These are phyloP conservation scores for Salminus brasiliensis DNA, from an alignment of 2,113 vertebrate genomes.

Conservation along the genomic window DNA sequence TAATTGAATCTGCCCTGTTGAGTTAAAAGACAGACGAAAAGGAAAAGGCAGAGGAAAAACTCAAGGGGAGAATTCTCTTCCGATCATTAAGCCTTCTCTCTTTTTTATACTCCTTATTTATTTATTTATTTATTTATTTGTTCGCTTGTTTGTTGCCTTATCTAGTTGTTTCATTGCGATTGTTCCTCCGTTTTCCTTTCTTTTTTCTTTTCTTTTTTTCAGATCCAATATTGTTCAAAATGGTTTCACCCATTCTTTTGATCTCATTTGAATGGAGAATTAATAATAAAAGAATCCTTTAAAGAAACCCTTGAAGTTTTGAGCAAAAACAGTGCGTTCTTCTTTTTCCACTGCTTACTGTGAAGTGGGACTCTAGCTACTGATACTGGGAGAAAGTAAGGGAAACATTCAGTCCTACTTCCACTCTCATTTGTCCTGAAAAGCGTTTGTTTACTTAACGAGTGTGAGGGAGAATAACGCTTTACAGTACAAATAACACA, in stretches of 20 bases:
- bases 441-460: not conserved
- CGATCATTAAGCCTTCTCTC: conserved; percentile 66
- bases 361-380: conserved; percentile 57
- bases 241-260: conserved; percentile 76
- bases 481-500: conserved; percentile 41
- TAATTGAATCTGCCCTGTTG: conserved; percentile 70
- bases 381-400: not conserved
- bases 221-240: conserved; percentile 72
- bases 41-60: conserved; percentile 60
- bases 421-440: not conserved
- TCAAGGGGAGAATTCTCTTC: conserved; percentile 50
- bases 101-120: no score
- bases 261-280: conserved; percentile 75
- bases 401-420: conserved; percentile 17
- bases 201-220: conserved; percentile 66
- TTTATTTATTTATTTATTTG: conserved; percentile 44
- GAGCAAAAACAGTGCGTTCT: conserved; percentile 75
- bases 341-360: conserved; percentile 66
- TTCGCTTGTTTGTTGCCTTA: conserved; percentile 58
- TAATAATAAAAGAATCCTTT: conserved; percentile 54
- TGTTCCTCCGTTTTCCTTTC: conserved; percentile 69
- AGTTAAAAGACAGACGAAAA: conserved; percentile 69
- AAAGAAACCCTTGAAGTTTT: conserved; percentile 75
- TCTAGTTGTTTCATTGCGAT: conserved; percentile 54
- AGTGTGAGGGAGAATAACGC: conserved; percentile 10